These are phyloP conservation scores for Timema podura DNA, from an alignment of 2,888 invertebrate genomes.

Conservation along the genomic window DNA sequence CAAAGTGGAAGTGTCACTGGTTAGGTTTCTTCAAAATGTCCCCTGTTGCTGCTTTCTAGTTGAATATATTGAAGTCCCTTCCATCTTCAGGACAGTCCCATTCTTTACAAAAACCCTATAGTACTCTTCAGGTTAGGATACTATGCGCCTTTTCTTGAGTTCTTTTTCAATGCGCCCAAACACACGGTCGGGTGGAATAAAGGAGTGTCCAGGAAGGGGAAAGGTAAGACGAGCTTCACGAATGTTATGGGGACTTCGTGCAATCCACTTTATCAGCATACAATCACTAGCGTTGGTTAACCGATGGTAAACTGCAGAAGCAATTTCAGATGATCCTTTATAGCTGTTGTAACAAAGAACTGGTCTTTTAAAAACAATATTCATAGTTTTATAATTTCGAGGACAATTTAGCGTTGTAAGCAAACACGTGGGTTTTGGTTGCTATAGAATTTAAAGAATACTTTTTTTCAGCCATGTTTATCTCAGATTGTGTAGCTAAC, in stretches of 20 bases:
- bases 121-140: conserved; percentile 9
- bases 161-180: neutral
- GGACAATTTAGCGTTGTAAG: too few relatives aligned
- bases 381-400: too few relatives aligned
- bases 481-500: too few relatives aligned
- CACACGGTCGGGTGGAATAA: conserved; percentile 5
- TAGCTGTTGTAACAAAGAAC: too few relatives aligned
- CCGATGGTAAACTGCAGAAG: conserved; percentile 4
- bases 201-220: conserved; percentile 1
- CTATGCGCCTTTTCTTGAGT: neutral
- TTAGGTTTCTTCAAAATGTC: conserved; percentile 8
- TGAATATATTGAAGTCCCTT: neutral
- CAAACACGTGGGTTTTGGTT: too few relatives aligned
- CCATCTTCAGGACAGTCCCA: neutral
- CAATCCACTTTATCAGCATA: conserved; percentile 14
- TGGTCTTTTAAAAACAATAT: too few relatives aligned
- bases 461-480: too few relatives aligned
- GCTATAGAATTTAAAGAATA: too few relatives aligned
- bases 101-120: neutral
- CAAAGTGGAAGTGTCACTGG: neutral
- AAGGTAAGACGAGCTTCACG: neutral
- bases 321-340: conserved; percentile 33
- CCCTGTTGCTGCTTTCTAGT: conserved; percentile 1
- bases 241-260: neutral
- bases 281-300: neutral